Conservation (phyloP, 2,888 invertebrate species). For the Eumerus sabulonum region DNA sequence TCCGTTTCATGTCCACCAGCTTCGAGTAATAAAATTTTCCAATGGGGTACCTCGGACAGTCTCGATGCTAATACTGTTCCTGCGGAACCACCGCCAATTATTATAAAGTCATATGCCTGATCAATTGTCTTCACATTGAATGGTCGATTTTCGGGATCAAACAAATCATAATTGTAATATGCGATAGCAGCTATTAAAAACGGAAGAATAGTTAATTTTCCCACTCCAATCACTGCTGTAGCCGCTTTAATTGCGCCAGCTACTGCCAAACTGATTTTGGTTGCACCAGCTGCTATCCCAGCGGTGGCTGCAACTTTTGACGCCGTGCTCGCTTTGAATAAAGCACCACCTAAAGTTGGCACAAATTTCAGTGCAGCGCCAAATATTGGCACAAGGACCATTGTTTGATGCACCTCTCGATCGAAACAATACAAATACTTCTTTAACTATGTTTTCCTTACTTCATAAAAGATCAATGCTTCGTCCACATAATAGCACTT, state of each 20-base stretch:
- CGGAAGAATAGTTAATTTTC: conserved; percentile 87
- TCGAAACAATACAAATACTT: conserved; percentile 25
- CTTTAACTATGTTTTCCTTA: conserved; percentile 46
- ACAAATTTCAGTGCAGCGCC: conserved; percentile 73
- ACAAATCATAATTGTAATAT: conserved; percentile 90
- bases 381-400: conserved; percentile 75
- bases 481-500: conserved; percentile 54
- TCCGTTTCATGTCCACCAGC: conserved; percentile 94
- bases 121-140: conserved; percentile 84
- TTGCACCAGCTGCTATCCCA: conserved; percentile 77
- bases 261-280: conserved; percentile 77
- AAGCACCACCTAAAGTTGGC: conserved; percentile 74
- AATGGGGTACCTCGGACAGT: conserved; percentile 86
- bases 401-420: too few species aligned
- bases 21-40: conserved; percentile 89
- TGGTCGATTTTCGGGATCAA: conserved; percentile 91
- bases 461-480: conserved; percentile 53
- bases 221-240: conserved; percentile 84
- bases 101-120: conserved; percentile 89
- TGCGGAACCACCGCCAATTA: conserved; percentile 91
- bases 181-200: conserved; percentile 87
- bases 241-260: conserved; percentile 86
- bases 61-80: conserved; percentile 91
- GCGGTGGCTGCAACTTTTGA: conserved; percentile 75
- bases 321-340: conserved; percentile 77